phyloP scores from a whole-genome alignment of 2,797 vertebrate genomes.

The Gambusia yucatana region DNA sequence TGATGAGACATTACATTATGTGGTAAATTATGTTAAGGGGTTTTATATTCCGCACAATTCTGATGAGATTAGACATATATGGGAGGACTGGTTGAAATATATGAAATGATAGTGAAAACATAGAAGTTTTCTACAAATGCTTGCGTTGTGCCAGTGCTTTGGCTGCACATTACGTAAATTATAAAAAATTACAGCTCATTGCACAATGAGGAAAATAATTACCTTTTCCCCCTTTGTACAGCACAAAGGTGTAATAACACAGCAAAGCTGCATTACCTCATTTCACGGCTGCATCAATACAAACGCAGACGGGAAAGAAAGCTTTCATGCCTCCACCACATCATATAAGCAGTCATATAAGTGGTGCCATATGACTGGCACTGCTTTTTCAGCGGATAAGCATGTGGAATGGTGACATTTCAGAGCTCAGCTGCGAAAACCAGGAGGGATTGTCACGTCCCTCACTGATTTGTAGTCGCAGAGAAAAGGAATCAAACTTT shows the following conservation, averaged over 20 bases:
- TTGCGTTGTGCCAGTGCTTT: not conserved
- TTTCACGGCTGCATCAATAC: constrained; percentile 42
- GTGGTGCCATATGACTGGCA: constrained; percentile 31
- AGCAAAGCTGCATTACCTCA: constrained; percentile 37
- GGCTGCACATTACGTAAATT: constrained; percentile 4
- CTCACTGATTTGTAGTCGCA: constrained; percentile 33
- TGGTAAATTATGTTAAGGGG: constrained; percentile 55
- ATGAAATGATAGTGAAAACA: constrained; percentile 15
- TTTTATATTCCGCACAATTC: constrained; percentile 22
- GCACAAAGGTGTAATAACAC: constrained; percentile 34
- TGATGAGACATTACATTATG: constrained; percentile 62
- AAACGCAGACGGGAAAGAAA: constrained; percentile 36
- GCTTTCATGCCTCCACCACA: constrained; percentile 29
- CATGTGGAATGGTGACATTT: constrained; percentile 51
- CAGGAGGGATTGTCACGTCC: constrained; percentile 38
- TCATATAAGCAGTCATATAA: constrained; percentile 2
- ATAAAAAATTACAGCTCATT: constrained; percentile 19
- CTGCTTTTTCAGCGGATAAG: constrained; percentile 30
- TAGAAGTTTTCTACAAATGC: not conserved
- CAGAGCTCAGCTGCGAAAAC: constrained; percentile 33
- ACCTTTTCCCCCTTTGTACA: constrained; percentile 6
- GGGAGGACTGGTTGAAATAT: not conserved
- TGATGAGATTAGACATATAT: constrained; percentile 16
- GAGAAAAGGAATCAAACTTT: constrained; percentile 46
- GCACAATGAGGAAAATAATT: constrained; percentile 29